Base-by-base conservation (phyloP, 2,797 vertebrate species). In the Sebastiscus albofasciatus region DNA sequence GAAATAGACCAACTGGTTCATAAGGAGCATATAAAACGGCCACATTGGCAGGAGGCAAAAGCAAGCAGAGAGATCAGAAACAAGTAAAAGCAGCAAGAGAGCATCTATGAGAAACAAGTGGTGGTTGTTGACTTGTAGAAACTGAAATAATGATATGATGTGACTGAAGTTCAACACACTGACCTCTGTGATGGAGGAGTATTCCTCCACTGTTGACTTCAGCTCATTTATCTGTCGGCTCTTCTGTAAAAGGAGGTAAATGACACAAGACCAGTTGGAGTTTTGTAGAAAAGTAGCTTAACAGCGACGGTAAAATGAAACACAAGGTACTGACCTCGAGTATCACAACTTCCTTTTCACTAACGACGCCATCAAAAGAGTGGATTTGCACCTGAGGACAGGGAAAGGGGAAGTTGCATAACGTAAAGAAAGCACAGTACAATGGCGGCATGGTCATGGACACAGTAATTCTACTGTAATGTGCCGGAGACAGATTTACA, bases 121-220 rank as follows among this genome's bases (percentile, higher is more conserved):
- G 12, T 6, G 26, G 18, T 5, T 54, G 11, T 13, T 52, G 24
- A 74, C 31, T 1, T 6, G 0, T 13, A 12, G 29, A 79, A 75
- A 68, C 6, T 27, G 14, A 81, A 62, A 54, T 26, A 24, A 73
- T 20, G 0, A 54, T 4, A 16, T 11, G 13, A 42, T 20, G 9
- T 16, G 2, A 49, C 7, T 49, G 42, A 54, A 39, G 14, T 52
- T 80, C 2, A 79, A 58, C 42, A 58, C 31, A 84, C 89, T 61
- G 93, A 98, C 98, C 97, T 99, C 97, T 54, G 96, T 96, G 61
- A 97, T 68, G 0, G 94, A 95, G 1, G 94, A 94, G 26, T 96
- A 97, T 85, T 99, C 97, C 85, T 90, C 92, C 68, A 98, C 73
- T 2, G 95, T 91, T 73, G 94, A 80, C 78, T 96, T 96, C 36